These are phyloP conservation scores for Columba guinea DNA, from an alignment of 2,797 vertebrate species.

Conservation along the genomic window DNA sequence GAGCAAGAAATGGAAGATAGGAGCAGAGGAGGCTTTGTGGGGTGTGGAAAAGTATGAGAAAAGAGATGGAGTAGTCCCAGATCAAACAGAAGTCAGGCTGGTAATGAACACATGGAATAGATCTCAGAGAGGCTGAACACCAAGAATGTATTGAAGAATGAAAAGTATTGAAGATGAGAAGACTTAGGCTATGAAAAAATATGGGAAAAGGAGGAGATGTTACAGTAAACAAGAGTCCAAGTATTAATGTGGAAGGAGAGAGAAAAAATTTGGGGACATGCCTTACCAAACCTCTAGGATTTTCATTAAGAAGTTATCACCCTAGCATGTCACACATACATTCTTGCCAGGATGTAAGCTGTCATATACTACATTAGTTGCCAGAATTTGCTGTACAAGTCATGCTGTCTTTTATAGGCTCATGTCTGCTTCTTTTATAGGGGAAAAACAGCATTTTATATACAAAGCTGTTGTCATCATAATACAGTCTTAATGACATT, in stretches of 20 bases:
- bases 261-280: neutral
- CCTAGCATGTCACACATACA: neutral
- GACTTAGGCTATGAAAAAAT: neutral
- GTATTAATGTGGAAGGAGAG: neutral
- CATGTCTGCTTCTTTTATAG: neutral
- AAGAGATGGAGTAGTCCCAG: neutral
- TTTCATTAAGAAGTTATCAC: neutral
- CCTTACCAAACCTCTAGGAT: neutral
- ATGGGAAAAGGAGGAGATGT: neutral
- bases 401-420: neutral
- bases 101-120: neutral
- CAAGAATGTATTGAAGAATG: neutral
- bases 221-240: neutral
- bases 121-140: neutral
- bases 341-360: neutral
- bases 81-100: neutral
- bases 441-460: neutral
- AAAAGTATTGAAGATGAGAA: neutral
- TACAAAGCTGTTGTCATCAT: neutral
- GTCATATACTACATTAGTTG: neutral
- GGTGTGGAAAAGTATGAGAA: neutral
- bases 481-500: rapidly evolving
- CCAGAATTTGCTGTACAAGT: neutral
- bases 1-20: neutral
- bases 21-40: neutral